A percentile compares a stretch with the other conserved stretches of the same genome.
phyloP scores from a whole-genome alignment of 2,113 vertebrate genomes.

The Dermatemys mawii region DNA sequence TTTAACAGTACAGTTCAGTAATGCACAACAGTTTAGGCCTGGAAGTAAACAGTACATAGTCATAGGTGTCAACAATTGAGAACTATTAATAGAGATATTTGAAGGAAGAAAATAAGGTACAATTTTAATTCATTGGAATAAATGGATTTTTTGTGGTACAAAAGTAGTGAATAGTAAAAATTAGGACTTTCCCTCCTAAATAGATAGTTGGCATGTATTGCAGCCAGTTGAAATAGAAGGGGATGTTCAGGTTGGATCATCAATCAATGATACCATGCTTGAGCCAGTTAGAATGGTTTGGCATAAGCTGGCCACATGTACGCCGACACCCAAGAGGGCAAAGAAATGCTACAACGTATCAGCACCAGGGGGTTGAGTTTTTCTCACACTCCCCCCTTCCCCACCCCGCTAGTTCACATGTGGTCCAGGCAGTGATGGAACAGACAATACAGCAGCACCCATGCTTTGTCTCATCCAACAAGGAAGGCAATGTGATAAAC shows the following conservation, averaged over 20 bases:
- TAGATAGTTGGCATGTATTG: not conserved
- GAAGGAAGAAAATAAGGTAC: not conserved
- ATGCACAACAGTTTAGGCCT: not conserved
- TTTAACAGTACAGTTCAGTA: not conserved
- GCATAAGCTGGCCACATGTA: too few relatives aligned
- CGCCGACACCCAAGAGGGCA: too few relatives aligned
- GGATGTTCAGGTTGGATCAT: not conserved
- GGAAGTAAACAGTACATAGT: not conserved
- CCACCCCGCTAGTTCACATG: too few relatives aligned
- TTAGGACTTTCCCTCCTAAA: not conserved
- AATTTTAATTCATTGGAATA: not conserved
- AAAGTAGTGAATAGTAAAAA: not conserved
- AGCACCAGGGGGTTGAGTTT: too few relatives aligned
- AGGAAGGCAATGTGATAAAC: too few relatives aligned
- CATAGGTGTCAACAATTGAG: not conserved
- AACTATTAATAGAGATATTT: not conserved
- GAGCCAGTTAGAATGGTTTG: too few relatives aligned
- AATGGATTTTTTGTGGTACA: not conserved
- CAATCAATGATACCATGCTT: too few relatives aligned
- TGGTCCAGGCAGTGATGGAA: too few relatives aligned
- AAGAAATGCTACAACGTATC: too few relatives aligned
- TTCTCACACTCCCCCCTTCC: too few relatives aligned
- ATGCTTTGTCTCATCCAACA: too few relatives aligned
- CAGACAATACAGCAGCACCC: too few relatives aligned
- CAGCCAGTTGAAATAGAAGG: not conserved